phyloP scores from a whole-genome alignment of 2,888 invertebrate species.

The Macroteleia sp. region DNA sequence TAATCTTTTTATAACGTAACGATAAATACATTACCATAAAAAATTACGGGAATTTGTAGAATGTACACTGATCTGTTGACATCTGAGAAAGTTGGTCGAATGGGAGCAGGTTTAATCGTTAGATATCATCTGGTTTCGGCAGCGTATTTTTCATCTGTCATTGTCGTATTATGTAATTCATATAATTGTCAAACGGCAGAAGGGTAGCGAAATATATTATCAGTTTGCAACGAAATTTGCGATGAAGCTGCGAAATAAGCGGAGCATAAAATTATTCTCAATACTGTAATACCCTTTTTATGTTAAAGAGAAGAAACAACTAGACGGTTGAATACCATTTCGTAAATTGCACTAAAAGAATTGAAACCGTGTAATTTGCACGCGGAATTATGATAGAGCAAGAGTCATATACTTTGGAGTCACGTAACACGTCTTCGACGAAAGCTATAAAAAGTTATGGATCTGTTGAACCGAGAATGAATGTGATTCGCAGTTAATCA shows the following conservation, averaged over 20 bases:
- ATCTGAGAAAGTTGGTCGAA: conserved; percentile 39
- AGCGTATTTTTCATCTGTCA: background rate
- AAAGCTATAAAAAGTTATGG: conserved; percentile 34
- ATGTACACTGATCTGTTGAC: conserved; percentile 29
- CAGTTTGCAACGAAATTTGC: background rate
- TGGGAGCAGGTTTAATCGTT: conserved; percentile 4
- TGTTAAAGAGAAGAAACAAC: conserved; percentile 9
- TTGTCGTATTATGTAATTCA: too few relatives aligned
- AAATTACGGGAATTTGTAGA: conserved; percentile 20
- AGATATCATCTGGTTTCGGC: conserved; percentile 21
- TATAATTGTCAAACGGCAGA: background rate
- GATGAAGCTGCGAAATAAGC: conserved; percentile 12
- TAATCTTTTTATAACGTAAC: too few relatives aligned
- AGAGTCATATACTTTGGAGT: conserved; percentile 8
- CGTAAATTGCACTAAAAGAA: conserved; percentile 23
- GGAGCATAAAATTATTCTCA: conserved; percentile 26
- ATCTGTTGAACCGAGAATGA: conserved; percentile 3
- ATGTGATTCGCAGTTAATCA: conserved; percentile 32
- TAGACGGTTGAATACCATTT: conserved; percentile 2
- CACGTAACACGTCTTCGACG: conserved; percentile 25
- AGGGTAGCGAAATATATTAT: background rate
- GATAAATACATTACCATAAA: too few relatives aligned
- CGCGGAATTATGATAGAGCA: conserved; percentile 12
- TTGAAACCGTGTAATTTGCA: conserved; percentile 17
- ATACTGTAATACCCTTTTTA: conserved; percentile 11